Evolutionary conservation across 2,797 vertebrate species (phyloP), one percentile per base, ranked within the genome.

Genomic region (Typhlichthys eigenmanni): DNA sequence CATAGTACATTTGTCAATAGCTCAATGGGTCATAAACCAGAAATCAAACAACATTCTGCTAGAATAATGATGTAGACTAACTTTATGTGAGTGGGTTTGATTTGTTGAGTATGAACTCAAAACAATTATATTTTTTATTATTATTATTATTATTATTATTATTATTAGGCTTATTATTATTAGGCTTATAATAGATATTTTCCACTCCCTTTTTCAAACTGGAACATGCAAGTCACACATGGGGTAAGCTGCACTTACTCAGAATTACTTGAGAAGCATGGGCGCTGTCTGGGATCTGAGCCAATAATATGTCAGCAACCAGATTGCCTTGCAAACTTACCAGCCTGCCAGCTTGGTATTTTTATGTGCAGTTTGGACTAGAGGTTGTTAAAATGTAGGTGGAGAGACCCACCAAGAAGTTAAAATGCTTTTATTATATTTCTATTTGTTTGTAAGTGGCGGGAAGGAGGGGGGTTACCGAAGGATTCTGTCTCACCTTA

Each of bases 401-500:
- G 34, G 34, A 9, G 34, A 9, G 34, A 38, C 34, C 34, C 34
- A 6, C 34, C 8, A 9, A 38, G 34, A 9, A 9, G 34, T 38
- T 9, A 38, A 38, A 38, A 38, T 38, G 34, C 7, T 38, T 38
- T 38, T 8, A 8, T 38, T 38, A 29, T 29, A 29, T 29, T 29
- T 29, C 4, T 29, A 29, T 29, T 29, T 29, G 24, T 29, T 29
- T 29, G 4, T 29, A 29, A 29, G 24, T 29, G 24, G 24, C 24
- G 4, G 24, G 24, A 29, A 29, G 24, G 3, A 29, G 24, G 24
- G 24, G 34, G n/a, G 47, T 51, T 24, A 14, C 17, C 13, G 13
- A 0, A n/a, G 47, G 38, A 75, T 11, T 13, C 16, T 1, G 8
- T 53, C 81, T 90, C 84, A 98, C 98, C 95, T 95, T 95, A 83